Evolutionary conservation across 2,888 invertebrate genomes (phyloP), one percentile per base, ranked within the genome.

Genomic region (Masnerella sp.): DNA sequence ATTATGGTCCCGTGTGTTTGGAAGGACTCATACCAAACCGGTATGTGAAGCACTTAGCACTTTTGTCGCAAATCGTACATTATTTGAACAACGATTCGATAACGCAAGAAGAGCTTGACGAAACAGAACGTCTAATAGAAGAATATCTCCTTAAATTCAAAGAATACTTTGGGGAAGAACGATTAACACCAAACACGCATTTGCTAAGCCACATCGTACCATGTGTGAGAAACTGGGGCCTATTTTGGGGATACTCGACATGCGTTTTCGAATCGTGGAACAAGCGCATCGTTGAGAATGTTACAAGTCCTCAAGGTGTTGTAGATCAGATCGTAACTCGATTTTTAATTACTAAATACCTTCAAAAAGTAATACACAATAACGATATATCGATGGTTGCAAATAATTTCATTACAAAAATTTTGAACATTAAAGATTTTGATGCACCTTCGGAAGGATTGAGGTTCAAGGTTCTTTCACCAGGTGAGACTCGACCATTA

Each of bases 181-280:
- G 20, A 2, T 15, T 45, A 14, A 25, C 9, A 28, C 28, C 45
- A 7, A 28, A 14, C 3, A 14, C 28, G 5, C 25, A 45, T 45
- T 15, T 28, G 14, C 7, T 45, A 5, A 45, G n/a, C 3, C 45
- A 45, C n/a, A 28, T 45, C 8, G 45, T 15, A 7, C 5, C 25
- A 11, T 14, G n/a, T 9, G 45, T 45, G 1, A 25, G 28, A 14
- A 45, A 45, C 14, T 45, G 45, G 45, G 28, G 28, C n/a, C 28
- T 32, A 43, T 12, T 43, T 43, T 43, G 43, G 43, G 22, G n/a
- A 7, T 14, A 43, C 8, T 49, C 47, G n/a, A 49, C 47, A n/a
- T 32, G 30, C 11, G 32, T 32, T 12, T 49, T 32, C 11, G 47
- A 49, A 32, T 32, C 32, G 2, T 17, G 30, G 32, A 49, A 49